Conservation (phyloP, 2,113 vertebrate species). For the Pelodiscus sinensis region DNA sequence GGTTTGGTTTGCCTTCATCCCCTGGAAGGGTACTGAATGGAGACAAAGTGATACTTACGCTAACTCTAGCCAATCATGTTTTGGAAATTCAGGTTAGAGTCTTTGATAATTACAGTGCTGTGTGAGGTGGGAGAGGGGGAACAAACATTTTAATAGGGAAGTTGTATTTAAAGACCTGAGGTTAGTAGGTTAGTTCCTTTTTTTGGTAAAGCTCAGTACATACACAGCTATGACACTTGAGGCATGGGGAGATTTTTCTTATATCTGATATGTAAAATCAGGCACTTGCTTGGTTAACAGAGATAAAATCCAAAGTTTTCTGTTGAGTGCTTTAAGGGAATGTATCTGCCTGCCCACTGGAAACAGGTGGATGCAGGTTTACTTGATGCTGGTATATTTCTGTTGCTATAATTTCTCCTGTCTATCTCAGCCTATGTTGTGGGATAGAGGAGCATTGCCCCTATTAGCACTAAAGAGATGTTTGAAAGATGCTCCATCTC, state of each 20-base stretch:
- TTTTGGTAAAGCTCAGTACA: slow-evolving; percentile 25
- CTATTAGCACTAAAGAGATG: slow-evolving; percentile 36
- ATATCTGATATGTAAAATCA: slow-evolving; percentile 7
- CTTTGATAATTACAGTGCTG: background rate
- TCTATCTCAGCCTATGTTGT: background rate
- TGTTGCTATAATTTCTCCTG: background rate
- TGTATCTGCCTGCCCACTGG: background rate
- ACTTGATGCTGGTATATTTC: slow-evolving; percentile 20
- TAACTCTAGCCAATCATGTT: background rate
- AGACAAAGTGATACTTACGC: background rate
- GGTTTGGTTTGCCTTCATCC: slow-evolving; percentile 23
- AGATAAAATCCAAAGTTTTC: slow-evolving; percentile 10
- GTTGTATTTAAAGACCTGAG: background rate
- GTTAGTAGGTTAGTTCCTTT: background rate
- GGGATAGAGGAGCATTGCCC: background rate
- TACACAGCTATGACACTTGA: background rate
- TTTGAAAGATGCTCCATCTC: background rate
- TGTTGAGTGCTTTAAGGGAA: background rate
- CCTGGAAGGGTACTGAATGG: background rate
- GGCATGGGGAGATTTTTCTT: background rate
- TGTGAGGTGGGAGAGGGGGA: background rate
- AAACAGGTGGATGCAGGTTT: slow-evolving; percentile 42
- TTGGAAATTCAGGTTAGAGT: slow-evolving; percentile 1
- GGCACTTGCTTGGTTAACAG: slow-evolving; percentile 8
- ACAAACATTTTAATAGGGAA: slow-evolving; percentile 20